Conservation (phyloP, 2,888 invertebrate species). For the Brachylomia viminalis region DNA sequence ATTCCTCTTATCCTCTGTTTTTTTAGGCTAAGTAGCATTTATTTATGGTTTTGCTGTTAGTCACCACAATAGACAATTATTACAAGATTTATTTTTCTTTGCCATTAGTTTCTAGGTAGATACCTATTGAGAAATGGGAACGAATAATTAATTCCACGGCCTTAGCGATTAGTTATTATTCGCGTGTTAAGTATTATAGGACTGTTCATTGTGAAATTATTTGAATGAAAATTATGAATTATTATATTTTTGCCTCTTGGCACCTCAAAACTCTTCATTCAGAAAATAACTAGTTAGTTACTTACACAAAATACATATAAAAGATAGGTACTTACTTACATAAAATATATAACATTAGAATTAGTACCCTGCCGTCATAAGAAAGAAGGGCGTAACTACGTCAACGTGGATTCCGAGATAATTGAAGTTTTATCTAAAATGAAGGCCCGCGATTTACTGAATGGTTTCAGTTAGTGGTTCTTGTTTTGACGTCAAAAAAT, state of each 20-base stretch:
- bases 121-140: constrained; percentile 61
- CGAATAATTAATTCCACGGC: constrained; percentile 53
- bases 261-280: not conserved
- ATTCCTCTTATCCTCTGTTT: constrained; percentile 9
- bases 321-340: not conserved
- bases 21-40: constrained; percentile 45
- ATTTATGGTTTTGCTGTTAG: constrained; percentile 30
- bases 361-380: too few species aligned
- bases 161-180: constrained; percentile 37
- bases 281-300: too few species aligned
- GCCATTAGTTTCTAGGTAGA: constrained; percentile 41
- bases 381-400: too few species aligned
- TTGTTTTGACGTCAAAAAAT: too few species aligned
- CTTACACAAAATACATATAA: not conserved
- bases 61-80: constrained; percentile 55
- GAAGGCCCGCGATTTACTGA: too few species aligned
- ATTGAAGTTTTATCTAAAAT: too few species aligned
- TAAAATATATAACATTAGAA: not conserved
- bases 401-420: too few species aligned
- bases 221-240: not conserved
- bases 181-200: constrained; percentile 26
- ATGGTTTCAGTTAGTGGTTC: too few species aligned
- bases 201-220: constrained; percentile 12
- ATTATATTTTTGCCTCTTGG: not conserved
- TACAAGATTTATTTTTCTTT: constrained; percentile 59